These are phyloP conservation scores for Oopsacas minuta DNA, from an alignment of 37 sponge, comb jelly and placozoan genomes.

Conservation along the genomic window DNA sequence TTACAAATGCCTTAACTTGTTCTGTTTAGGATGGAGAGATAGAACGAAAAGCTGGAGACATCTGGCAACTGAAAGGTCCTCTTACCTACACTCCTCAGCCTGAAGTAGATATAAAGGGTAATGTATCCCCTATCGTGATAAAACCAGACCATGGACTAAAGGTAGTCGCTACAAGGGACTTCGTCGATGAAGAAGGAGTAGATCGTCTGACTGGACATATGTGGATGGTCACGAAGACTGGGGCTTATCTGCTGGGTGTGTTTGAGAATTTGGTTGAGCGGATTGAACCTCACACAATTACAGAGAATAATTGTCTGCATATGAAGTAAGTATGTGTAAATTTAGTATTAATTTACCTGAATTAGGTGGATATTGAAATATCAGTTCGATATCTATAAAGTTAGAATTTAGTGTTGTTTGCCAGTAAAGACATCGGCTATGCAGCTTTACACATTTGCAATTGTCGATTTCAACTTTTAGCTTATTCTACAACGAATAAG, in stretches of 20 bases:
- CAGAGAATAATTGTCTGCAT: slow-evolving; percentile 57
- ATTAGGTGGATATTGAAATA: too few relatives aligned
- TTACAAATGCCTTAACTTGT: too few relatives aligned
- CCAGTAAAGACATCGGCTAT: too few relatives aligned
- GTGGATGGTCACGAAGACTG: slow-evolving; percentile 73
- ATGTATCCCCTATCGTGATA: slow-evolving; percentile 40
- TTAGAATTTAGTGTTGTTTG: too few relatives aligned
- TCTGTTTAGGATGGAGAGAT: slow-evolving; percentile 32
- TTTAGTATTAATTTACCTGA: too few relatives aligned
- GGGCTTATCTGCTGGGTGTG: slow-evolving; percentile 77
- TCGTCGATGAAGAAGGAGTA: slow-evolving; percentile 41
- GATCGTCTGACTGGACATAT: slow-evolving; percentile 56
- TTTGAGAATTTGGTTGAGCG: slow-evolving; percentile 50
- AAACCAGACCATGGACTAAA: slow-evolving; percentile 50
- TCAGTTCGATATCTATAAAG: too few relatives aligned
- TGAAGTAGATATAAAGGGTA: slow-evolving; percentile 47
- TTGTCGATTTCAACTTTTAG: too few relatives aligned
- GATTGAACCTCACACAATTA: slow-evolving; percentile 37
- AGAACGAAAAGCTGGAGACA: slow-evolving; percentile 39
- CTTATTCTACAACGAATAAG: too few relatives aligned
- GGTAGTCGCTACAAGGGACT: slow-evolving; percentile 48
- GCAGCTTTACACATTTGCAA: too few relatives aligned
- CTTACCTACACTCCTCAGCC: slow-evolving; percentile 57
- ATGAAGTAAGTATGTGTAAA: slow-evolving; percentile 40
- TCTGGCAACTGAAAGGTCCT: slow-evolving; percentile 80